Conservation (phyloP, 1,140 invertebrate species). For the Octopus sinensis region DNA sequence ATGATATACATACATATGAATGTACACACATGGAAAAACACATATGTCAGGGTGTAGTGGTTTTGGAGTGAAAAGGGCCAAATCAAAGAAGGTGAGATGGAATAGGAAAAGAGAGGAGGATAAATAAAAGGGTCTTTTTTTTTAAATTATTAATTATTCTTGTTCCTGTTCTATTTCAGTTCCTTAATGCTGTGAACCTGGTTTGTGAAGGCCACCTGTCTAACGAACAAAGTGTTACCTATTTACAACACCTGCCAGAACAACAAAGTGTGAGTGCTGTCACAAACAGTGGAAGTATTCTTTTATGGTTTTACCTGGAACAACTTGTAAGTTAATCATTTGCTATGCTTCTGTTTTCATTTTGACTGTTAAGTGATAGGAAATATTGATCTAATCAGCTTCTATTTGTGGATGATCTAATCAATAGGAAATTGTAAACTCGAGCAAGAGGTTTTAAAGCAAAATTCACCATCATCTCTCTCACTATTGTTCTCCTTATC, state of each 20-base stretch:
- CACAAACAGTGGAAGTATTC: constrained; percentile 37
- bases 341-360: background rate
- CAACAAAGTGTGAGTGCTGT: constrained; percentile 47
- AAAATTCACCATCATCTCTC: too few species aligned
- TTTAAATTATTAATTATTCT: background rate
- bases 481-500: too few species aligned
- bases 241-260: constrained; percentile 43
- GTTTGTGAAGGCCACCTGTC: constrained; percentile 27
- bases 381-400: background rate
- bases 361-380: background rate
- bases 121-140: background rate
- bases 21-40: too few species aligned
- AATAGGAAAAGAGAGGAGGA: too few species aligned
- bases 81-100: too few species aligned
- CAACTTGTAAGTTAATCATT: constrained; percentile 29
- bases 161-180: constrained; percentile 4
- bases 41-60: too few species aligned
- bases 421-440: too few species aligned
- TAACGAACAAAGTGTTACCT: constrained; percentile 38
- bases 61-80: too few species aligned
- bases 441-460: too few species aligned
- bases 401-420: too few species aligned
- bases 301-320: constrained; percentile 36
- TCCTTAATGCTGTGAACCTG: constrained; percentile 24
- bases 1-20: too few species aligned